Percentiles rank a stretch among this genome's conserved stretches.
phyloP scores from a whole-genome alignment of 2,888 invertebrate genomes.

The Lissonota sp. region DNA sequence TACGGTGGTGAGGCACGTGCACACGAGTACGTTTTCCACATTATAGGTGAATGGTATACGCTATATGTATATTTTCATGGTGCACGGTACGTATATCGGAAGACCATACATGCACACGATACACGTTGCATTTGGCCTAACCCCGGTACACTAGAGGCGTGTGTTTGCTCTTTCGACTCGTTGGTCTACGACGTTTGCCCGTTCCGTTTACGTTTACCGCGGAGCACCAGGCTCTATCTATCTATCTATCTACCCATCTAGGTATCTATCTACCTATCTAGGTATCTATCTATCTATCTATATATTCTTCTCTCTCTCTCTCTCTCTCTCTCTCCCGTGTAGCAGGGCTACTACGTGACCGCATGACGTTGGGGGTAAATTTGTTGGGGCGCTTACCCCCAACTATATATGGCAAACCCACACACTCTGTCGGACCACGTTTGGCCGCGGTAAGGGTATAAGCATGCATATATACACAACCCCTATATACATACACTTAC shows the following conservation, averaged over 20 bases:
- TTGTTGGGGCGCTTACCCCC: constrained; percentile 64
- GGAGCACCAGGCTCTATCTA: constrained; percentile 56
- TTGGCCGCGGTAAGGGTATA: constrained; percentile 53
- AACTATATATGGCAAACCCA: constrained; percentile 64
- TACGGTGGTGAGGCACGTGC: constrained; percentile 23
- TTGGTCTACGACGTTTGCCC: constrained; percentile 64
- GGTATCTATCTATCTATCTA: constrained; percentile 1
- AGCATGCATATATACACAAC: constrained; percentile 13
- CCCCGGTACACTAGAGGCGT: constrained; percentile 53
- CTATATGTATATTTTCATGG: too few species aligned
- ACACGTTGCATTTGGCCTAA: constrained; percentile 30
- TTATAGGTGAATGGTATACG: constrained; percentile 43
- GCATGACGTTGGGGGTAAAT: constrained; percentile 65
- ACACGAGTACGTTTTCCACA: constrained; percentile 25
- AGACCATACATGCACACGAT: constrained; percentile 35
- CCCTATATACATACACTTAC: constrained; percentile 59
- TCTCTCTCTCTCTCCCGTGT: constrained; percentile 19
- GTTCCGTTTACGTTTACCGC: constrained; percentile 65
- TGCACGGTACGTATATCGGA: constrained; percentile 36
- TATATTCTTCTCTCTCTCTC: constrained; percentile 21
- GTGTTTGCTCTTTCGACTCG: constrained; percentile 66
- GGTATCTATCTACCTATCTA: constrained; percentile 6
- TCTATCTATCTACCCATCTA: constrained; percentile 18
- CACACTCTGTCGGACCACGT: constrained; percentile 54
- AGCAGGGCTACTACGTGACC: constrained; percentile 60